Evolutionary conservation across 35 echinoderm and acorn worm species (phyloP).

Genomic region (Hemicentrotus pulcherrimus): DNA sequence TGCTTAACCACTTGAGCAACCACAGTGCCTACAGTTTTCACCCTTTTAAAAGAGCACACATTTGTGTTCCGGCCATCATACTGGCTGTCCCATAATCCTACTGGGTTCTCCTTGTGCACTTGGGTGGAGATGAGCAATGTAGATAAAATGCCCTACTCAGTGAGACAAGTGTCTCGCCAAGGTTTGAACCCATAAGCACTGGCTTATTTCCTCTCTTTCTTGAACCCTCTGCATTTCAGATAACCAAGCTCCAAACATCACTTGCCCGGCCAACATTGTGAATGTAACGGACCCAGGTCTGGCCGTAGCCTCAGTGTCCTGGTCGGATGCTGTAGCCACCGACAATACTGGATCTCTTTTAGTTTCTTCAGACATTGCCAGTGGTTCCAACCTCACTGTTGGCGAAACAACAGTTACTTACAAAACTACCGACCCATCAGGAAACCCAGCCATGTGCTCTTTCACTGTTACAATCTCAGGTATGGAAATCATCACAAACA

Average conservation of each 20-base stretch:
- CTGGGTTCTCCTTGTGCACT: too few relatives aligned
- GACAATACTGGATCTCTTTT: slow-evolving; percentile 30
- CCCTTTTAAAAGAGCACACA: too few relatives aligned
- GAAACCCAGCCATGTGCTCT: slow-evolving; percentile 61
- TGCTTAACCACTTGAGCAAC: too few relatives aligned
- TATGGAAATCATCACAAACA: background rate
- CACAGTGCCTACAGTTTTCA: too few relatives aligned
- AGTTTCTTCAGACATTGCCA: slow-evolving; percentile 10
- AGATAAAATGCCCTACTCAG: too few relatives aligned
- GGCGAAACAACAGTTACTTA: slow-evolving; percentile 64
- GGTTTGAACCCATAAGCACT: too few relatives aligned
- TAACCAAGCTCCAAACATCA: slow-evolving; percentile 25
- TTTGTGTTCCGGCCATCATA: too few relatives aligned
- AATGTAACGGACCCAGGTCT: slow-evolving; percentile 42
- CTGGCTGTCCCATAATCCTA: too few relatives aligned
- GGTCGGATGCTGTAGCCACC: background rate
- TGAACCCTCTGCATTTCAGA: background rate
- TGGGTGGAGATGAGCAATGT: too few relatives aligned
- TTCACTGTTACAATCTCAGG: slow-evolving; percentile 74
- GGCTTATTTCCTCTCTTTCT: background rate
- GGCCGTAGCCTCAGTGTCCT: background rate
- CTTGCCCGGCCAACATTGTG: slow-evolving; percentile 5
- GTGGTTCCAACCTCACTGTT: slow-evolving; percentile 59
- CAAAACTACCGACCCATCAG: slow-evolving; percentile 58
- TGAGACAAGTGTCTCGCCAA: too few relatives aligned